A percentile compares a stretch with the other conserved stretches of the same genome.
phyloP scores from a whole-genome alignment of 2,113 vertebrate genomes.

The Antennarius striatus region DNA sequence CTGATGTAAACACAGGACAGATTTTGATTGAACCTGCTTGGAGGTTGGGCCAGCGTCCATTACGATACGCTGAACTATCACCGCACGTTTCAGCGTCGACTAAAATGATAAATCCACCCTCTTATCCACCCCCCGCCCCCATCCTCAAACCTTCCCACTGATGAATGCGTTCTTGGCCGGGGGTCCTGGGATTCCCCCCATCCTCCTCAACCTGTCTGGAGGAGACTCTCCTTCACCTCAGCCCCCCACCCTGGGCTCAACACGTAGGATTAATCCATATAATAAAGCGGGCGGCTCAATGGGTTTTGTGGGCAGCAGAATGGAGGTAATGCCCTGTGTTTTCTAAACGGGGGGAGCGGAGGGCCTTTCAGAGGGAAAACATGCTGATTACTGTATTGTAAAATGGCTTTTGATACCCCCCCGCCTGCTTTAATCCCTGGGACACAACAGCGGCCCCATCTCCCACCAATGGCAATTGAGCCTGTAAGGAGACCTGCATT shows the following conservation, averaged over 20 bases:
- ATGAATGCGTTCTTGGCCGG: slow-evolving; percentile 29
- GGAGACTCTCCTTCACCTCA: slow-evolving; percentile 69
- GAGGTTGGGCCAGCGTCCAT: too few species aligned
- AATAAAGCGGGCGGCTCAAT: slow-evolving; percentile 79
- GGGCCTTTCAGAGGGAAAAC: slow-evolving; percentile 85
- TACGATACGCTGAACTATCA: too few species aligned
- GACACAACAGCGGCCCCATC: slow-evolving; percentile 84
- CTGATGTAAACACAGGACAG: too few species aligned
- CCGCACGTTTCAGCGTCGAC: too few species aligned
- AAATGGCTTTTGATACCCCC: slow-evolving; percentile 86
- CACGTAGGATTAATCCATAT: slow-evolving; percentile 75
- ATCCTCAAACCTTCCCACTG: too few species aligned
- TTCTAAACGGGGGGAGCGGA: slow-evolving; percentile 79
- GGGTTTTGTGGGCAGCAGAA: slow-evolving; percentile 78
- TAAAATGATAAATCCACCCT: too few species aligned
- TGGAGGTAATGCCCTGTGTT: slow-evolving; percentile 77
- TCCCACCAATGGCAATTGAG: slow-evolving; percentile 71
- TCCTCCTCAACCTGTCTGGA: slow-evolving; percentile 70
- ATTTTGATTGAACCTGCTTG: too few species aligned
- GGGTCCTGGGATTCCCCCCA: slow-evolving; percentile 63
- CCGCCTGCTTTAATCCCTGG: slow-evolving; percentile 80
- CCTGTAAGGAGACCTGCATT: slow-evolving; percentile 82
- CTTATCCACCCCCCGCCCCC: too few species aligned
- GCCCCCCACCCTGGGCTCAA: slow-evolving; percentile 67
- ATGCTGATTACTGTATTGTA: slow-evolving; percentile 88